Conservation (phyloP, 92 coral and sea anemone species). For the Heliopora coerulea region DNA sequence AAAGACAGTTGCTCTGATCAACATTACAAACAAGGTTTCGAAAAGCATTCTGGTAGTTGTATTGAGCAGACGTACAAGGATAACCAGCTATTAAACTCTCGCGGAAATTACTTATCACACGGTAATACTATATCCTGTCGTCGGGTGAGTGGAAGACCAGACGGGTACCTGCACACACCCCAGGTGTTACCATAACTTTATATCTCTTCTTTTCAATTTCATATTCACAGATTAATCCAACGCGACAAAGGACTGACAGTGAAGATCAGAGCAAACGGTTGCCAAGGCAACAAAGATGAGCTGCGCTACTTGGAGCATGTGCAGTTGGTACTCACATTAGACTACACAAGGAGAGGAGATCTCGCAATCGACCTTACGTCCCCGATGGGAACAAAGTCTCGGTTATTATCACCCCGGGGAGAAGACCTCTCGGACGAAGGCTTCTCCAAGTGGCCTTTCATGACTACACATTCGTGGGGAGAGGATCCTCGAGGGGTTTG, state of each 20-base stretch:
- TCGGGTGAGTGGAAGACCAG: no score
- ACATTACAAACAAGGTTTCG: no score
- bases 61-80: no score
- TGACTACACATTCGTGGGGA: slow-evolving; percentile 99
- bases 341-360: slow-evolving; percentile 93
- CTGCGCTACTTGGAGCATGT: slow-evolving; percentile 93
- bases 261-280: slow-evolving; percentile 95
- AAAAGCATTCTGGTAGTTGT: no score
- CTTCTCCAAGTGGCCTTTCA: slow-evolving; percentile 99
- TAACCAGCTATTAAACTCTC: no score
- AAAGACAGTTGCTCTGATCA: no score
- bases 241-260: slow-evolving; percentile 72
- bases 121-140: no score
- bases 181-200: no score
- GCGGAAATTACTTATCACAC: no score
- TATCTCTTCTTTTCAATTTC: no score
- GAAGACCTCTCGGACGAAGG: slow-evolving; percentile 98
- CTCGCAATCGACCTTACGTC: slow-evolving; percentile 87
- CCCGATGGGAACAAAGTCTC: slow-evolving; percentile 99
- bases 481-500: slow-evolving; percentile 99
- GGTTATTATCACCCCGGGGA: slow-evolving; percentile 83
- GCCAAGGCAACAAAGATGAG: slow-evolving; percentile 77
- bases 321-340: slow-evolving; percentile 83
- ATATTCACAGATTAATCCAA: slow-evolving; percentile 68
- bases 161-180: no score